These are phyloP conservation scores for Ciona savignyi DNA, from an alignment of 23 tunicate genomes.

Conservation along the genomic window DNA sequence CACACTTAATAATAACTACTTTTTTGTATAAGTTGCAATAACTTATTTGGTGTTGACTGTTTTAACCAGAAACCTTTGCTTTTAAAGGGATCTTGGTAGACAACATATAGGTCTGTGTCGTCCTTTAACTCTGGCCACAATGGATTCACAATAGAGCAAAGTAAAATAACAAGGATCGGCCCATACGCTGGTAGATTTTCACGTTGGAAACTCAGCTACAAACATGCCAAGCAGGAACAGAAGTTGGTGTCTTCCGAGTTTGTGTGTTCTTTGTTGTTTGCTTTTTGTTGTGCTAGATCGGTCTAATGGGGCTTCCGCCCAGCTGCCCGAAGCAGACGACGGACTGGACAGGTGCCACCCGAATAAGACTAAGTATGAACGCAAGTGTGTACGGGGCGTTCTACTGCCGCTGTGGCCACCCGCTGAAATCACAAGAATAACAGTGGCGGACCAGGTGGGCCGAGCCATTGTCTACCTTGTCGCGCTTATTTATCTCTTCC, in stretches of 20 bases:
- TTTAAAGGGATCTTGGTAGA: too few relatives aligned
- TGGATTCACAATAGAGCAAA: too few relatives aligned
- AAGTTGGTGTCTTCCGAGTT: neutral
- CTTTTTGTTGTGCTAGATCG: neutral
- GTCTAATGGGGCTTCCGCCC: neutral
- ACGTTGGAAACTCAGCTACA: too few relatives aligned
- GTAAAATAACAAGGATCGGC: too few relatives aligned
- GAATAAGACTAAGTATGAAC: slow-evolving; percentile 15
- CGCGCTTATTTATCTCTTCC: slow-evolving; percentile 73
- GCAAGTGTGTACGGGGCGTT: slow-evolving; percentile 58
- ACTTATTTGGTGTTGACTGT: too few relatives aligned
- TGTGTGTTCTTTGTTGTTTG: neutral
- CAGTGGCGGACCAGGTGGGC: slow-evolving; percentile 57
- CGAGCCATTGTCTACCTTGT: slow-evolving; percentile 82
- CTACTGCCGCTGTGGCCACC: slow-evolving; percentile 79
- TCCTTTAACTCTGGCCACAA: too few relatives aligned
- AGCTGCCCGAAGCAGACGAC: neutral
- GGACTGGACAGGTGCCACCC: slow-evolving; percentile 18
- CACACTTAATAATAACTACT: too few relatives aligned
- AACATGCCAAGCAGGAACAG: neutral
- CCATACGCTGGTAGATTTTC: too few relatives aligned
- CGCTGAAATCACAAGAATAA: slow-evolving; percentile 22
- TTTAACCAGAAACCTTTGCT: too few relatives aligned
- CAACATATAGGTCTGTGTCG: too few relatives aligned
- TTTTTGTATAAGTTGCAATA: too few relatives aligned